A percentile compares a stretch with the other conserved stretches of the same genome.
Evolutionary conservation across 1,140 invertebrate species (phyloP).

Genomic region (Drosophila punjabiensis): DNA sequence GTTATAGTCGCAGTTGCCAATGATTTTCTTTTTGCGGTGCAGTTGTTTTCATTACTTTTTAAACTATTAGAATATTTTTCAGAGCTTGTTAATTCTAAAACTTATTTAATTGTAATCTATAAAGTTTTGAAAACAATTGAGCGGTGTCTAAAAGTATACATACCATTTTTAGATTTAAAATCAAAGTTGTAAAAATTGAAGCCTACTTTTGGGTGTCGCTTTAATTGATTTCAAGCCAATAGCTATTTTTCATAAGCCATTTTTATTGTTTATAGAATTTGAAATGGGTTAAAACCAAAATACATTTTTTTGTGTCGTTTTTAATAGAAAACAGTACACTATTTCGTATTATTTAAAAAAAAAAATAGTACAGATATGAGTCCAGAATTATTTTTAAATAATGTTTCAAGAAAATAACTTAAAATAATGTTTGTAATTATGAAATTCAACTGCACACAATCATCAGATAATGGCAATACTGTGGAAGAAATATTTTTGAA

Average conservation of each 20-base stretch:
- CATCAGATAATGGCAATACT: not conserved
- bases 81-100: not conserved
- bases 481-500: not conserved
- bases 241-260: not conserved
- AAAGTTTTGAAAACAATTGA: not conserved
- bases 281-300: too few relatives aligned
- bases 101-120: not conserved
- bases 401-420: not conserved
- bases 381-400: not conserved
- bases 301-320: too few relatives aligned
- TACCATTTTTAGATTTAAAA: not conserved
- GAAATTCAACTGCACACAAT: not conserved
- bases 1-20: not conserved
- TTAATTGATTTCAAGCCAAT: not conserved
- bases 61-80: not conserved
- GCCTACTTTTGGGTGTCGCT: not conserved
- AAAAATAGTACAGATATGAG: not conserved
- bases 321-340: too few relatives aligned
- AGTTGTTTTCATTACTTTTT: slow-evolving; percentile 1
- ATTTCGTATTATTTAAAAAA: not conserved
- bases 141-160: not conserved
- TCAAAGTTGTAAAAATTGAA: not conserved
- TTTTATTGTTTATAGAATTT: not conserved
- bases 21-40: slow-evolving; percentile 1
- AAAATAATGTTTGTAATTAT: not conserved